Conservation (phyloP, 2,113 vertebrate genomes). For the Dipodomys spectabilis region DNA sequence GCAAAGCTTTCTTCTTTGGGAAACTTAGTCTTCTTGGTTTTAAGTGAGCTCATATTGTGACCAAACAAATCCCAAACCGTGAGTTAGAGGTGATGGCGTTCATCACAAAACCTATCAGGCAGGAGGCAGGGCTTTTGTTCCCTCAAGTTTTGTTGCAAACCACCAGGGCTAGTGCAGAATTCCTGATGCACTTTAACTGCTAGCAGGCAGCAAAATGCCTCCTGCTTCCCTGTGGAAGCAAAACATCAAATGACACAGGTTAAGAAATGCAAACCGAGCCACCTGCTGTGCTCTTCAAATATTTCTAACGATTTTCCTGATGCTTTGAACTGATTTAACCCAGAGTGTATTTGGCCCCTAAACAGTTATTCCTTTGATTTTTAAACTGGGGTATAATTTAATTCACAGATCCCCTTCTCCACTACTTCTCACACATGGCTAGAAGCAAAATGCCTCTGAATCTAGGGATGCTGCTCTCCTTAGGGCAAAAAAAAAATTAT, state of each 20-base stretch:
- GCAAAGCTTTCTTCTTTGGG: neutral
- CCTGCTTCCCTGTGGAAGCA: constrained; percentile 13
- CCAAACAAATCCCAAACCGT: neutral
- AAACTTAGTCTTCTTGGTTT: neutral
- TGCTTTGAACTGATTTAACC: constrained; percentile 74
- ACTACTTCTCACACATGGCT: constrained; percentile 18
- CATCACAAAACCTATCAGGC: neutral
- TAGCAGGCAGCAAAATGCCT: constrained; percentile 46
- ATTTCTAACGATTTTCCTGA: constrained; percentile 67
- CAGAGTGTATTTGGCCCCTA: constrained; percentile 60
- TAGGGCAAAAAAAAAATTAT: neutral
- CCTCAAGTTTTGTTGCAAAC: constrained; percentile 38
- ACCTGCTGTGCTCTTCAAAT: constrained; percentile 63
- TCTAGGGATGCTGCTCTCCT: neutral
- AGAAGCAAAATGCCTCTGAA: neutral
- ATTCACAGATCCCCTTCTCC: constrained; percentile 48
- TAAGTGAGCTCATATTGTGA: neutral
- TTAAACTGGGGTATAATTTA: constrained; percentile 66
- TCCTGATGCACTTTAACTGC: neutral
- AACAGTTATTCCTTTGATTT: constrained; percentile 73
- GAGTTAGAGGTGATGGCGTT: neutral
- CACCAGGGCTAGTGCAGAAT: neutral
- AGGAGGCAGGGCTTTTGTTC: neutral
- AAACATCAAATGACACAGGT: constrained; percentile 65
- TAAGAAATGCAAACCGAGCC: constrained; percentile 66